Evolutionary conservation across 2,888 invertebrate genomes (phyloP).

Genomic region (Scrobipalpa atriplicella): DNA sequence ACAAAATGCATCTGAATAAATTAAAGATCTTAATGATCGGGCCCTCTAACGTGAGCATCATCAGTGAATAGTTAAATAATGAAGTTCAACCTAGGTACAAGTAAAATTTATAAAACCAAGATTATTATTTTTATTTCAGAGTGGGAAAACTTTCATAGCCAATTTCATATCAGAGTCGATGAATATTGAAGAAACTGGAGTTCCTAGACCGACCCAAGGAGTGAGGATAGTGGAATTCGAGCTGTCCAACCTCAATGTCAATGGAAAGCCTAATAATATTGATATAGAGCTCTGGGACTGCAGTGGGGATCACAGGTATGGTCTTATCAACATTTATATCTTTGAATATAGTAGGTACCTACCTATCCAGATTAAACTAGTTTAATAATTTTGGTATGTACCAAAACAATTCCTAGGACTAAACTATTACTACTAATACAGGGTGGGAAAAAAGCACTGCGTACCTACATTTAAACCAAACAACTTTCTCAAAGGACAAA

Average conservation of each 20-base stretch:
- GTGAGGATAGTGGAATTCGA: constrained; percentile 91
- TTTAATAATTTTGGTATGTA: no score
- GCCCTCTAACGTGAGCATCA: constrained; percentile 73
- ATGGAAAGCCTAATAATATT: constrained; percentile 81
- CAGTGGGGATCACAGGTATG: constrained; percentile 89
- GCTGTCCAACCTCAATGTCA: constrained; percentile 82
- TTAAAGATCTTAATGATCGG: constrained; percentile 83
- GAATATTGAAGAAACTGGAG: constrained; percentile 84
- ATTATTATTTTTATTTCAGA: constrained; percentile 70
- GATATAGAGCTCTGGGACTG: constrained; percentile 92
- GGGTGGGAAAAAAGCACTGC: no score
- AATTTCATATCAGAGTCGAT: constrained; percentile 87
- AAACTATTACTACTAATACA: no score
- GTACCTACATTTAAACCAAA: no score
- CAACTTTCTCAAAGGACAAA: no score
- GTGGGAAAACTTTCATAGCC: constrained; percentile 87
- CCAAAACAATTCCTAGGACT: no score
- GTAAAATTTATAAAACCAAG: not conserved
- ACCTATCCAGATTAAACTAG: no score
- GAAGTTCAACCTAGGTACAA: not conserved
- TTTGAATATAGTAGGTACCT: not conserved
- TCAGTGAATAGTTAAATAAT: not conserved
- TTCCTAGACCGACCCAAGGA: constrained; percentile 87
- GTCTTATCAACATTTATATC: not conserved
- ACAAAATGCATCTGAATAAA: constrained; percentile 67